phyloP scores from a whole-genome alignment of 2,113 vertebrate genomes.

The Aepyceros melampus region DNA sequence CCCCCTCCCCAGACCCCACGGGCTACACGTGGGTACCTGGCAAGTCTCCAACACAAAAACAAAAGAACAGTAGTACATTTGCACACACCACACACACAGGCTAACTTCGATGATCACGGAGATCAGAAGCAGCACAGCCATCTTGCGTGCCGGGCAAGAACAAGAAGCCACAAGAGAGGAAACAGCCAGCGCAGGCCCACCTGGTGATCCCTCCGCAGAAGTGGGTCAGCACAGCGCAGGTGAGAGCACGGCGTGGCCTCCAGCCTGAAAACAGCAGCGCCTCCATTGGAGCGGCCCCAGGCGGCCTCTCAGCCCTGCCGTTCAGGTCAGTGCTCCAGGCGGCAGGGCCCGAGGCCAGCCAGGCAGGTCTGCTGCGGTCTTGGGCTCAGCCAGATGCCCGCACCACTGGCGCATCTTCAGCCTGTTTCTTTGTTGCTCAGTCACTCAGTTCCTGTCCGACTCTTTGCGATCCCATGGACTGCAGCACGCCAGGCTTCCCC shows the following conservation, averaged over 20 bases:
- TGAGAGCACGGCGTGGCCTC: accelerated
- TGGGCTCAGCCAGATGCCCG: accelerated
- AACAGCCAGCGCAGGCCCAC: not conserved
- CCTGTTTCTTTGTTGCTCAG: not conserved
- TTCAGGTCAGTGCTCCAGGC: not conserved
- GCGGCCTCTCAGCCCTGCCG: accelerated
- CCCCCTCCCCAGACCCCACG: accelerated
- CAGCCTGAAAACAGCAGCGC: not conserved
- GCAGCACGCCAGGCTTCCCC: not conserved
- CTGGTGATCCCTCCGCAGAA: not conserved
- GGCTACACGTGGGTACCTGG: too few relatives aligned
- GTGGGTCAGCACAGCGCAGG: not conserved
- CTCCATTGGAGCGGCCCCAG: accelerated
- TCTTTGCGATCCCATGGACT: accelerated
- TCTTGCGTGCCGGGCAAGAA: not conserved
- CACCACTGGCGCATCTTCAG: accelerated
- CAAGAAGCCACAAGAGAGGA: not conserved
- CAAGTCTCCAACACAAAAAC: not conserved
- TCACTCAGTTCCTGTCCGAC: not conserved
- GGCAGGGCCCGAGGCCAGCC: not conserved
- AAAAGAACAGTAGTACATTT: not conserved
- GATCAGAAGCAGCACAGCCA: not conserved
- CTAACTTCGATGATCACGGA: not conserved
- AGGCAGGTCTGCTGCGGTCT: not conserved
- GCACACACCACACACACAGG: not conserved